A percentile compares a stretch with the other conserved stretches of the same genome.
These are phyloP conservation scores for Dendrolimus kikuchii DNA, from an alignment of 1,140 invertebrate species.

Conservation along the genomic window DNA sequence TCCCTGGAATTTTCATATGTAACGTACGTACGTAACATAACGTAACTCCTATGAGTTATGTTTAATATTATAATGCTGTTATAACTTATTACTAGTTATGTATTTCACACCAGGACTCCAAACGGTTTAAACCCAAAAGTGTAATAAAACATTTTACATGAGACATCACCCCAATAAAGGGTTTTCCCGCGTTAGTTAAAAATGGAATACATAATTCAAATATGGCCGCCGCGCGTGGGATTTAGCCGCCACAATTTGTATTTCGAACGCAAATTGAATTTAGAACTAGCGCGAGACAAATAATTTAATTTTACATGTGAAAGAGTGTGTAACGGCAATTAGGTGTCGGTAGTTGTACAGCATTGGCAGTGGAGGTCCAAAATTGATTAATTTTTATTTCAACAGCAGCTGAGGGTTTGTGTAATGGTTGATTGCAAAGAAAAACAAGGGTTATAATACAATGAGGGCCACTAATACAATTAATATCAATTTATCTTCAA, in stretches of 20 bases:
- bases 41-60: no score
- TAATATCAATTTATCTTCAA: conserved; percentile 61
- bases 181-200: conserved; percentile 47
- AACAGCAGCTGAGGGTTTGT: conserved; percentile 18
- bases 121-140: conserved; percentile 13
- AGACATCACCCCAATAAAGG: conserved; percentile 19
- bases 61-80: no score
- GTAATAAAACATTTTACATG: conserved; percentile 20
- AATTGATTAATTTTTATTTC: conserved; percentile 14
- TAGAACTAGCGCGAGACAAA: conserved; percentile 28
- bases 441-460: conserved; percentile 54
- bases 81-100: neutral
- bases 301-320: conserved; percentile 21
- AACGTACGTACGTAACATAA: no score
- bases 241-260: conserved; percentile 44
- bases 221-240: conserved; percentile 32
- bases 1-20: no score
- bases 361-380: conserved; percentile 16
- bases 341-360: no score
- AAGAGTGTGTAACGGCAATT: conserved; percentile 11
- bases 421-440: conserved; percentile 55
- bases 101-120: neutral
- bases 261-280: conserved; percentile 44
- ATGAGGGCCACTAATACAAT: conserved; percentile 60
- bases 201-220: conserved; percentile 47